Percentiles rank a stretch among this genome's conserved stretches.
These are phyloP conservation scores for Octopus sinensis DNA, from an alignment of 1,140 invertebrate species.

Conservation along the genomic window DNA sequence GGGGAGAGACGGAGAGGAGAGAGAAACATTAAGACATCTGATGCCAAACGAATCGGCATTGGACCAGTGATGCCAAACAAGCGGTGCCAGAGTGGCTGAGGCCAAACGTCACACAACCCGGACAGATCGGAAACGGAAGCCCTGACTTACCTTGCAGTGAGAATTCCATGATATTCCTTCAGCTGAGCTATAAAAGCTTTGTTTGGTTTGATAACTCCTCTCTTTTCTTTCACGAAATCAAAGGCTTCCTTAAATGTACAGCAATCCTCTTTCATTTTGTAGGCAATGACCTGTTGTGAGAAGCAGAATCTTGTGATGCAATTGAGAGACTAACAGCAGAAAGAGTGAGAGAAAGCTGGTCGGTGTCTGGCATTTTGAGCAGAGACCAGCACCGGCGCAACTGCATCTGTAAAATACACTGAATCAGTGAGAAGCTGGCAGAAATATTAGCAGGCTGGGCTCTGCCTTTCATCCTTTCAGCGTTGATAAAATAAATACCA, in stretches of 20 bases:
- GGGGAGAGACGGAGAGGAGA: background rate
- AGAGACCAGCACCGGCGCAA: no score
- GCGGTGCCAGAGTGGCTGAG: background rate
- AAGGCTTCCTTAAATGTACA: conserved; percentile 87
- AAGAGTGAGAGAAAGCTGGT: no score
- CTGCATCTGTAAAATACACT: no score
- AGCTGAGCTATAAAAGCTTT: conserved; percentile 88
- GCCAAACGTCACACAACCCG: background rate
- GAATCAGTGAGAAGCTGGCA: no score
- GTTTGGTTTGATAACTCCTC: conserved; percentile 93
- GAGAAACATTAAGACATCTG: background rate
- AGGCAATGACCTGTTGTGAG: conserved; percentile 70
- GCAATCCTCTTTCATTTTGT: conserved; percentile 95
- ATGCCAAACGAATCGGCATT: no score
- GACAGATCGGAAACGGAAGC: background rate
- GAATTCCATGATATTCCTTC: conserved; percentile 82
- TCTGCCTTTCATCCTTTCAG: no score
- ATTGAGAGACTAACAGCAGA: no score
- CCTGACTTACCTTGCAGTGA: conserved; percentile 82
- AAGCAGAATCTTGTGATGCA: no score
- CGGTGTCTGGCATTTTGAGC: no score
- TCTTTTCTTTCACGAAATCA: conserved; percentile 82
- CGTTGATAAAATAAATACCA: no score
- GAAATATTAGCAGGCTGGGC: no score
- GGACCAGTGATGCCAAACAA: no score